A percentile compares a stretch with the other conserved stretches of the same genome.
These are phyloP conservation scores for Palloptera scutellata DNA, from an alignment of 2,888 invertebrate species.

Conservation along the genomic window DNA sequence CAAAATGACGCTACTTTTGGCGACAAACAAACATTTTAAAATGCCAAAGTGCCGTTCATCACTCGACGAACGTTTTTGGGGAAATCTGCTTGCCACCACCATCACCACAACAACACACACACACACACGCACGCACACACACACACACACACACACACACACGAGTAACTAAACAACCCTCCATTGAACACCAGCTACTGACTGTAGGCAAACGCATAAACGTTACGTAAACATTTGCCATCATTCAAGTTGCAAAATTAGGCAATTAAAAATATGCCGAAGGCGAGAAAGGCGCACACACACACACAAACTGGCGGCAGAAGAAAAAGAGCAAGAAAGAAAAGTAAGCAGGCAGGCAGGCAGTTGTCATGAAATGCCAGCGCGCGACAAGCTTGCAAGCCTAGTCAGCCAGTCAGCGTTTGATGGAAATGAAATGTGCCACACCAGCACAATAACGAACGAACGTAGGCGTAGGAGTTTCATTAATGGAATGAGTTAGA, in stretches of 20 bases:
- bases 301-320: no score
- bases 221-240: slow-evolving; percentile 46
- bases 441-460: no score
- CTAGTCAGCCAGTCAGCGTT: not conserved
- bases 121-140: not conserved
- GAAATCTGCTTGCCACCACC: slow-evolving; percentile 10
- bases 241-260: slow-evolving; percentile 63
- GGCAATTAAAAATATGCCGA: slow-evolving; percentile 65
- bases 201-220: slow-evolving; percentile 9
- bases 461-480: no score
- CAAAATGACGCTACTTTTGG: slow-evolving; percentile 46
- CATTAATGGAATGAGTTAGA: no score
- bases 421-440: slow-evolving; percentile 16
- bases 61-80: slow-evolving; percentile 38
- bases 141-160: not conserved
- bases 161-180: not conserved
- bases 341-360: no score
- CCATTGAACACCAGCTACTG: not conserved
- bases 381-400: no score
- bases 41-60: slow-evolving; percentile 57
- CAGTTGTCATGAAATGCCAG: no score
- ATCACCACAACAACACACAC: slow-evolving; percentile 12
- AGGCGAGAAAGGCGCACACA: slow-evolving; percentile 42
- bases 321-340: no score
- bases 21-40: slow-evolving; percentile 54